Base-by-base conservation (phyloP, 2,797 vertebrate species). In the Arrhamphus sclerolepis region DNA sequence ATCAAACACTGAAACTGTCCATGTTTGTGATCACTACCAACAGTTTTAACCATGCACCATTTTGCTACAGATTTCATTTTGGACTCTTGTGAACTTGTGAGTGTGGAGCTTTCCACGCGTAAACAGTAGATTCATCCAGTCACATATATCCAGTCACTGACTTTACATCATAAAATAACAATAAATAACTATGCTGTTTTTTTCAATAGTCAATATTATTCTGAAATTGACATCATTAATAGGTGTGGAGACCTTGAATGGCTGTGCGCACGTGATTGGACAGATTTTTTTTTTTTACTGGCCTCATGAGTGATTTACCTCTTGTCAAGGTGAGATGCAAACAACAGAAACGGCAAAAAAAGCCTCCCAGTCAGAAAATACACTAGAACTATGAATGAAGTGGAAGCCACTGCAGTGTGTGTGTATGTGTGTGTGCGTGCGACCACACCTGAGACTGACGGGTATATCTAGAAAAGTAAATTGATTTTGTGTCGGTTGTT, bases 401-500 rank as follows among this genome's bases (percentile, higher is more conserved):
- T 82, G 29, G 80, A 73, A 72, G 2, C 28, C 75, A 83, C 56
- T 2, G 26, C 29, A 8, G 39, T 7, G 29, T 17, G 56, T 70
- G 65, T 11, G 53, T 66, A 64, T 38, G 34, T 38, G 34, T 38
- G 34, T 34, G 31, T 34, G 31, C 13, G 31, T 34, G 31, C 20
- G 46, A 50, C 55, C 56, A 11, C 13, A 6, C 34, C 44, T 6
- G 40, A 38, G 10, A 46, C 17, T 72, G 82, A 75, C 80, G 71
- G 83, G 29, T 76, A 70, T 56, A 75, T 84, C 80, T 72, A 28
- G 52, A 59, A 42, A 58, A 62, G 50, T 43, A 72, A 81, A 84
- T 81, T 43, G 62, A 69, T 63, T 87, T 44, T 70, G 64, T 22
- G 24, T 51, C 65, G 0, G 4, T 72, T 68, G 63, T 83, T 83